A percentile compares a stretch with the other conserved stretches of the same genome.
These are phyloP conservation scores for Fratercula arctica DNA, from an alignment of 2,797 vertebrate species.

Conservation along the genomic window DNA sequence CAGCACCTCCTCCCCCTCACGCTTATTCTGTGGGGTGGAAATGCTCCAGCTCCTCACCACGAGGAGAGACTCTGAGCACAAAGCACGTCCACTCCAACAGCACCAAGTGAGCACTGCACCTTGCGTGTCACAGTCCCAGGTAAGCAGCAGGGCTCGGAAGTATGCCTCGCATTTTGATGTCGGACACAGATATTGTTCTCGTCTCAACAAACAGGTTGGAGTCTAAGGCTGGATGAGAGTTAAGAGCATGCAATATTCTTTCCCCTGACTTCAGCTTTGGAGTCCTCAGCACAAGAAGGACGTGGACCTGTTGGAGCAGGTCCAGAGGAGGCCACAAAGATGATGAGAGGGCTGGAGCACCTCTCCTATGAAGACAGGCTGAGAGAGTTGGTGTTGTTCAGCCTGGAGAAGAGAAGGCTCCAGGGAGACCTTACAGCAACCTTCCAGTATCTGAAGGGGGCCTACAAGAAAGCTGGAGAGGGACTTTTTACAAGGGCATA, in stretches of 20 bases:
- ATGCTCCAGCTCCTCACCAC: not conserved
- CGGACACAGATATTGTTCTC: accelerated
- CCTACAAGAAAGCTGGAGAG: not conserved
- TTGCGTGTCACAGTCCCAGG: accelerated
- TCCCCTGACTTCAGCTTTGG: not conserved
- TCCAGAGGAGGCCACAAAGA: not conserved
- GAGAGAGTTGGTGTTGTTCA: not conserved
- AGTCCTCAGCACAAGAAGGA: not conserved
- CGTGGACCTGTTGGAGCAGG: not conserved
- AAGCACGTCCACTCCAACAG: accelerated
- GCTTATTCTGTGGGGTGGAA: not conserved
- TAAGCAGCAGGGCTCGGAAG: not conserved
- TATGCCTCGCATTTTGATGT: accelerated
- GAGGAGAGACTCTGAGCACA: not conserved
- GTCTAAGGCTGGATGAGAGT: not conserved
- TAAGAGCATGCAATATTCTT: not conserved
- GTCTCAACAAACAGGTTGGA: not conserved
- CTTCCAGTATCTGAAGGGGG: not conserved
- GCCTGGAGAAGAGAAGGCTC: not conserved
- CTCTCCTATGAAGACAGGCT: not conserved
- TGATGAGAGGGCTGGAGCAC: not conserved
- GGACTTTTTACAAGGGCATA: not conserved
- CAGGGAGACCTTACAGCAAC: not conserved
- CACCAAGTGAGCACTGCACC: not conserved
- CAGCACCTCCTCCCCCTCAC: not conserved